Base-by-base conservation (phyloP, 2,888 invertebrate genomes). In the Drosophila formosana region DNA sequence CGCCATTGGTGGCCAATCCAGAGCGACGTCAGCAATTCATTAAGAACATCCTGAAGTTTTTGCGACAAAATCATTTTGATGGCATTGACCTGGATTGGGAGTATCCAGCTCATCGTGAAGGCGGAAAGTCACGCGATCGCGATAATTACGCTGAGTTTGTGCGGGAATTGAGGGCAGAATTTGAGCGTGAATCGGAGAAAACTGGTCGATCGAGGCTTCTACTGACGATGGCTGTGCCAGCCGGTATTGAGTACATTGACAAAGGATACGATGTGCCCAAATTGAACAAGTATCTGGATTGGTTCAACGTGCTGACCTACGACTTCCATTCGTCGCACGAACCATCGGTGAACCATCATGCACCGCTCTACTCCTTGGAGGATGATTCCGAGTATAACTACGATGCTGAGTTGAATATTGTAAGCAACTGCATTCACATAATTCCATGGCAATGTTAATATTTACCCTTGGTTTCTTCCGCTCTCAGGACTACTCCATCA, bases 321-420 rank as follows among this genome's bases (percentile, higher is more conserved):
- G 98, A 98, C 92, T 98, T 98, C 91, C 98, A 98, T 92, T 97
- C 97, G 0, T 97, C 98, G 0, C 97, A 96, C 91, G 98, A 98
- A 90, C 97, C 97, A 0, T 95, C 96, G 0, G 97, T 97, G 4
- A 97, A 98, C 93, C 98, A 98, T 91, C 98, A 98, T 93, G 95
- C 98, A 0, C 97, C 98, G 0, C 94, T 98, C 7, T 97, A 95
- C 91, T 95, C 97, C 0, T 91, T 97, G 4, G 95, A 95, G 89
- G 96, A 96, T 87, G 92, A 92, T 30, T 97, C 97, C 85, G 97
- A 97, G 89, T 98, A 97, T 92, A 97, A 97, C 92, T 97, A 96
- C 76, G 97, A 97, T 89, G 94, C 94, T 37, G 96, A 97, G 90
- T 94, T 98, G 28, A 98, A 97, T 90, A 97, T 98, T 91, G 98